Evolutionary conservation across 2,797 vertebrate genomes (phyloP).

Genomic region (Coregonus ussuriensis): DNA sequence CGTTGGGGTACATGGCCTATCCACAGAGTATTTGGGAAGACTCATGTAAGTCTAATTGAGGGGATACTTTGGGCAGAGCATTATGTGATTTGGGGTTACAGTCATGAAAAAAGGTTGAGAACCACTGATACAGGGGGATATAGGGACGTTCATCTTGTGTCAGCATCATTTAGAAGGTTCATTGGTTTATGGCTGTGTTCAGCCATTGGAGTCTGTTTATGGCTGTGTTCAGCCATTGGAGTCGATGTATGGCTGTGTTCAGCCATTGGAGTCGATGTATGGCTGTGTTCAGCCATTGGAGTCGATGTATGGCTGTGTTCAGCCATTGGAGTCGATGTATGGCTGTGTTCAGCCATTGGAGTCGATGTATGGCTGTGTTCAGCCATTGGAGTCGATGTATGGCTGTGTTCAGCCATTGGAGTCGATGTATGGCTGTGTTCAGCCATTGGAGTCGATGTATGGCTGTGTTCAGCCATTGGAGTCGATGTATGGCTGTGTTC

Average conservation of each 20-base stretch:
- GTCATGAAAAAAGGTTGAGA: too few species aligned
- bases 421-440: too few species aligned
- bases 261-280: constrained; percentile 16
- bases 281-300: too few species aligned
- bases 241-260: constrained; percentile 35
- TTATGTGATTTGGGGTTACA: not conserved
- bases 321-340: too few species aligned
- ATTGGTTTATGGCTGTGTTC: constrained; percentile 50
- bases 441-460: too few species aligned
- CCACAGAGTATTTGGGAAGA: not conserved
- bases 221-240: constrained; percentile 34
- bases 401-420: too few species aligned
- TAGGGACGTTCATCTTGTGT: constrained; percentile 38
- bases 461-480: too few species aligned
- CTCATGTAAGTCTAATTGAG: not conserved
- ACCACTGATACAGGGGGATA: constrained; percentile 14
- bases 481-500: too few species aligned
- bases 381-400: too few species aligned
- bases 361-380: too few species aligned
- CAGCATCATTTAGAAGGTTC: constrained; percentile 20
- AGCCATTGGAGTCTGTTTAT: constrained; percentile 40
- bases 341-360: too few species aligned
- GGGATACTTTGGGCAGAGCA: not conserved
- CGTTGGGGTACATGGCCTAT: not conserved
- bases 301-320: too few species aligned